Conservation (phyloP, 2,797 vertebrate genomes). For the Rhabdophis nuchalis region DNA sequence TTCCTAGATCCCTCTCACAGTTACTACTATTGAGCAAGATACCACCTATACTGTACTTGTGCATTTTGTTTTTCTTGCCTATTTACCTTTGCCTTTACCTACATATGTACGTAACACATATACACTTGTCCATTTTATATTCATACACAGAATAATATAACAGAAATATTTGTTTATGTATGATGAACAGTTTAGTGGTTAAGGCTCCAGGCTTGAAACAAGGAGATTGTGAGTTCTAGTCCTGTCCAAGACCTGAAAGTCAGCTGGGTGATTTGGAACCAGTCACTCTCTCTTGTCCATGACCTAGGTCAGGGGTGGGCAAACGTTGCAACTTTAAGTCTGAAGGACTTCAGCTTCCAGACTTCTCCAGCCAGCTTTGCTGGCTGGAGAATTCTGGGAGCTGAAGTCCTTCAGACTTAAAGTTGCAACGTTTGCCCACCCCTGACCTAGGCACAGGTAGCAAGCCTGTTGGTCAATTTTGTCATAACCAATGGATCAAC, state of each 20-base stretch:
- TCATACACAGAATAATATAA: not conserved
- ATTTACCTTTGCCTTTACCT: too few species aligned
- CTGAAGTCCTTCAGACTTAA: too few species aligned
- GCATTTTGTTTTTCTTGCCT: too few species aligned
- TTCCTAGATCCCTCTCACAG: too few species aligned
- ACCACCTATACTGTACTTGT: too few species aligned
- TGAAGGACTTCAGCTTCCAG: too few species aligned
- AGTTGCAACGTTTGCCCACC: too few species aligned
- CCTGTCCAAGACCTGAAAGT: not conserved
- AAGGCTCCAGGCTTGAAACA: not conserved
- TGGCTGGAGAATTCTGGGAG: too few species aligned
- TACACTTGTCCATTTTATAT: not conserved
- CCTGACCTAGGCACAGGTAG: not conserved
- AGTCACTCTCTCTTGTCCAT: not conserved
- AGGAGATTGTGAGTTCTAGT: not conserved
- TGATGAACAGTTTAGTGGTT: not conserved
- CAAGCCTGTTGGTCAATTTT: not conserved
- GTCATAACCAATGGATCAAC: not conserved
- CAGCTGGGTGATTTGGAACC: not conserved
- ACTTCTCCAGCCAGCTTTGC: too few species aligned
- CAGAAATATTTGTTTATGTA: not conserved
- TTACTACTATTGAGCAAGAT: too few species aligned
- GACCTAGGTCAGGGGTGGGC: too few species aligned
- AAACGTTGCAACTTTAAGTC: too few species aligned
- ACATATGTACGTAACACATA: not conserved